Evolutionary conservation across 2,888 invertebrate genomes (phyloP).

Genomic region (Venusia cambrica): DNA sequence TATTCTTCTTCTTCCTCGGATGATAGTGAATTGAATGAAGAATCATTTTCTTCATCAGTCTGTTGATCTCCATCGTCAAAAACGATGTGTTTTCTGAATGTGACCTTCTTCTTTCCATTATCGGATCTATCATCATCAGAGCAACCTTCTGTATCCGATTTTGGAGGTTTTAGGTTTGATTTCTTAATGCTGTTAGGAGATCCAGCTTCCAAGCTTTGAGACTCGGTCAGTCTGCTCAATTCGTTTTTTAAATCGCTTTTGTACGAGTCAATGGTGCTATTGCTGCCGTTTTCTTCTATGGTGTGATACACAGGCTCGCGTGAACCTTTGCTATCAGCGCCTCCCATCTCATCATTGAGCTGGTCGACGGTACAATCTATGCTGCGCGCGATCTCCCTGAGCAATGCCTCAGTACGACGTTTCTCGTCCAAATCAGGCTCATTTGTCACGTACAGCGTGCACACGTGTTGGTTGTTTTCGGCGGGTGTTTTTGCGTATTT

Average conservation of each 20-base stretch:
- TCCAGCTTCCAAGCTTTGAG: constrained; percentile 44
- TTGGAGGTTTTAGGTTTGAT: constrained; percentile 67
- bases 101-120: constrained; percentile 67
- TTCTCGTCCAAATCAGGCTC: constrained; percentile 63
- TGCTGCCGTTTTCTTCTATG: constrained; percentile 35
- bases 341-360: constrained; percentile 62
- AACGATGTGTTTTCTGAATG: constrained; percentile 72
- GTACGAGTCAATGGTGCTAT: constrained; percentile 43
- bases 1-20: constrained; percentile 62
- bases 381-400: constrained; percentile 66
- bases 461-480: constrained; percentile 68
- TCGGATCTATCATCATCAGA: constrained; percentile 73
- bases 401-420: constrained; percentile 65
- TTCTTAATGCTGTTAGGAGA: constrained; percentile 56
- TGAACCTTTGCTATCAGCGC: constrained; percentile 48
- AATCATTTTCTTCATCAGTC: constrained; percentile 66
- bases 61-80: constrained; percentile 77
- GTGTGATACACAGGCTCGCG: constrained; percentile 53
- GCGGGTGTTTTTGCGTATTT: constrained; percentile 64
- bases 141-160: constrained; percentile 64
- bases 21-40: constrained; percentile 68
- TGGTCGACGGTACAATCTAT: constrained; percentile 69
- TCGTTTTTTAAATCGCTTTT: constrained; percentile 61
- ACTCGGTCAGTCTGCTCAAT: constrained; percentile 52
- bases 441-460: constrained; percentile 61